Evolutionary conservation across 2,797 vertebrate genomes (phyloP), one percentile per base, ranked within the genome.

Genomic region (Amphiprion clarkii): DNA sequence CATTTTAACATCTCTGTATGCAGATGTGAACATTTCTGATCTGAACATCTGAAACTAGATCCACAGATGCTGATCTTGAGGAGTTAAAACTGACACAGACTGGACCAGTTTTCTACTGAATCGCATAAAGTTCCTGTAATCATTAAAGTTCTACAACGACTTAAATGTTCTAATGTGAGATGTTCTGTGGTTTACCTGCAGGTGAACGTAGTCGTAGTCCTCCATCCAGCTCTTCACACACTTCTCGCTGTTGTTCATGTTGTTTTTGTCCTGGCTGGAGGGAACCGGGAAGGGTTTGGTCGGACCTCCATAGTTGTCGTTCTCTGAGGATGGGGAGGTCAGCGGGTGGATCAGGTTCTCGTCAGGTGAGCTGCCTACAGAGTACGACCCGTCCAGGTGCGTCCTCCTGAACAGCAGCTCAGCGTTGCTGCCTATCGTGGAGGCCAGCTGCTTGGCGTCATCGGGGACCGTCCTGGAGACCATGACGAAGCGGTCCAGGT

Each of bases 211-310:
- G 31, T 99, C 98, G 0, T 99, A 99, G 62, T 99, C 98, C 78
- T 99, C 98, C 98, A 99, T 99, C 98, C 98, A 99, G 94, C 98
- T 99, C 64, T 96, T 97, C n/a, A 98, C 96, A 0, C 96, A 96
- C 86, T 95, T 92, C 44, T 98, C 96, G 0, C 94, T 96, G 90
- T 94, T 85, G 69, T 94, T 93, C 56, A 79, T 94, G 88, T 94
- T 96, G 49, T 94, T 92, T 33, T 94, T 94, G 78, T 96, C 96
- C 0, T 96, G 95, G 71, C 63, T 75, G 56, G 61, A 89, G 55
- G 89, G 0, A 73, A 92, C 91, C 0, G 95, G 87, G 81, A 97
- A 89, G 0, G 95, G 85, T 52, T 95, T 95, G 57, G 78, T 94
- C 59, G 88, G 89, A 29, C 95, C 93, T 11, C 92, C 42, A 44